A percentile compares a stretch with the other conserved stretches of the same genome.
These are phyloP conservation scores for Tapirus terrestris DNA, from an alignment of 2,113 vertebrate species.

Conservation along the genomic window DNA sequence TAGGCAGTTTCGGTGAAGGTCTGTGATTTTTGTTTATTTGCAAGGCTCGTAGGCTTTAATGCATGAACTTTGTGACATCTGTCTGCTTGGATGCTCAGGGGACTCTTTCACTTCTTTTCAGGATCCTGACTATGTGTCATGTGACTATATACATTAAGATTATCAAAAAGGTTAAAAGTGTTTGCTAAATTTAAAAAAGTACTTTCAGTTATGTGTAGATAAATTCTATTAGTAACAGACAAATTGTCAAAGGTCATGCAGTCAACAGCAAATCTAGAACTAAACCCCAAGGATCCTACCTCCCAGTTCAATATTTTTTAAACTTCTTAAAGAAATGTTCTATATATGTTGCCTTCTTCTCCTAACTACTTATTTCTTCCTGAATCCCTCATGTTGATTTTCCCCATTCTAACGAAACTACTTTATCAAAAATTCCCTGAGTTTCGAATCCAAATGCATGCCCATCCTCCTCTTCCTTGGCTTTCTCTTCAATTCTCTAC, in stretches of 20 bases:
- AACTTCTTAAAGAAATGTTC: not conserved
- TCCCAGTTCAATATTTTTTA: not conserved
- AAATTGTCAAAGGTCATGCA: constrained; percentile 2
- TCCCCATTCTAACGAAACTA: not conserved
- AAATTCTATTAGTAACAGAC: constrained; percentile 4
- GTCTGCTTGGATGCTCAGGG: not conserved
- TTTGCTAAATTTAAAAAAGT: constrained; percentile 26
- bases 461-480: not conserved
- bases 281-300: not conserved
- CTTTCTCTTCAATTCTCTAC: not conserved
- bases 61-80: not conserved
- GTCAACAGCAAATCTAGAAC: not conserved
- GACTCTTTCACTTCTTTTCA: not conserved
- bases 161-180: constrained; percentile 41
- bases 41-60: accelerated
- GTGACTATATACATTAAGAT: not conserved
- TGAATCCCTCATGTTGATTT: not conserved
- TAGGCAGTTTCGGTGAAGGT: not conserved
- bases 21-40: not conserved
- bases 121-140: not conserved
- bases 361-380: not conserved
- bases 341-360: not conserved
- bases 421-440: not conserved
- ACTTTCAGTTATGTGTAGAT: not conserved
- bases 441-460: not conserved